Percentiles rank a stretch among this genome's conserved stretches.
These are phyloP conservation scores for Hypothenemus hampei DNA, from an alignment of 1,140 invertebrate genomes.

Conservation along the genomic window DNA sequence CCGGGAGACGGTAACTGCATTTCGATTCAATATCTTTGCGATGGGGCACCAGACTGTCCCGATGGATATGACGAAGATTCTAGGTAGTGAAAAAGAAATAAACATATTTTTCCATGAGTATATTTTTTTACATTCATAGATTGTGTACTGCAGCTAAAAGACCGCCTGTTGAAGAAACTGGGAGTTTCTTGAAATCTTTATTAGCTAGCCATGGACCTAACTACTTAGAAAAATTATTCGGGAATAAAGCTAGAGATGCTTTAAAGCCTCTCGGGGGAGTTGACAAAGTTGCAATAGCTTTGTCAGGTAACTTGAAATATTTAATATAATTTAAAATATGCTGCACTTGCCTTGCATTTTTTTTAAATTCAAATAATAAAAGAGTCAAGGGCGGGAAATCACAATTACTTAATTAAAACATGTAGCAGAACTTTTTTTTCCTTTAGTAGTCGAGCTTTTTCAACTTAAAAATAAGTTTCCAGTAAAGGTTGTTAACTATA, in stretches of 20 bases:
- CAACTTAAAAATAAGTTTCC: too few species aligned
- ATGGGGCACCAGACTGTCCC: constrained; percentile 89
- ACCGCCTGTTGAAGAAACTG: constrained; percentile 93
- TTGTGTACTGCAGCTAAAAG: constrained; percentile 95
- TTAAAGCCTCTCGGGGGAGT: constrained; percentile 86
- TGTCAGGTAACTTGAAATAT: constrained; percentile 69
- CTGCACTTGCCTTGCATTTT: too few species aligned
- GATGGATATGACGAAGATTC: constrained; percentile 87
- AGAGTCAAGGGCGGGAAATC: too few species aligned
- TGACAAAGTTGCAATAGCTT: constrained; percentile 88
- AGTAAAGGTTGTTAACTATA: too few species aligned
- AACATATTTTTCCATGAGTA: background rate
- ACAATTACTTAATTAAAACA: too few species aligned
- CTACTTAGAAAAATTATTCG: constrained; percentile 93
- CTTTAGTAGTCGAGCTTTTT: too few species aligned
- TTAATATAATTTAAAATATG: background rate
- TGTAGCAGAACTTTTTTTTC: too few species aligned
- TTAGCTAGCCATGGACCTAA: constrained; percentile 92
- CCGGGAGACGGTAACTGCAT: constrained; percentile 88
- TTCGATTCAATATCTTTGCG: constrained; percentile 91
- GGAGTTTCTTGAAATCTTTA: constrained; percentile 88
- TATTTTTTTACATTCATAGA: constrained; percentile 14
- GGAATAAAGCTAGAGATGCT: constrained; percentile 86
- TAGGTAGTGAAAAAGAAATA: constrained; percentile 41
- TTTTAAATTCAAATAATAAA: too few species aligned